Percentiles rank a stretch among this genome's conserved stretches.
These are phyloP conservation scores for Betta splendens DNA, from an alignment of 2,797 vertebrate genomes.

Conservation along the genomic window DNA sequence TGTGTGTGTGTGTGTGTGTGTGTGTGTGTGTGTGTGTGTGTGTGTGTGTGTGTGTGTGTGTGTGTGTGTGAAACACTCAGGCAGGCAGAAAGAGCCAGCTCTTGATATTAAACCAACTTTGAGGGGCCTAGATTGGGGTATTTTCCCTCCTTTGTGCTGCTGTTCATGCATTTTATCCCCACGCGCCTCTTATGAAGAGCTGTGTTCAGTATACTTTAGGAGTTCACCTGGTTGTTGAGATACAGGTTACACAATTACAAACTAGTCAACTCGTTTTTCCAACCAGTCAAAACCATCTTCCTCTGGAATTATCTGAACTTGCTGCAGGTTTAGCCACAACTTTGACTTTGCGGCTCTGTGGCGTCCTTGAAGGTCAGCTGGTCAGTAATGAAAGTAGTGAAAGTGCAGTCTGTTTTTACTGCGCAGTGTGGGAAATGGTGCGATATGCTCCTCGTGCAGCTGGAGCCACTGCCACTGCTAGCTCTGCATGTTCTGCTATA, in stretches of 20 bases:
- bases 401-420: constrained; percentile 15
- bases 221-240: not conserved
- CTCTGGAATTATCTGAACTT: constrained; percentile 14
- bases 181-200: constrained; percentile 27
- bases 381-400: constrained; percentile 22
- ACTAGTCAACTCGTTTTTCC: constrained; percentile 7
- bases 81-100: constrained; percentile 53
- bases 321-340: constrained; percentile 25
- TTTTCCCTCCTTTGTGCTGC: constrained; percentile 51
- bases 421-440: not conserved
- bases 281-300: no score
- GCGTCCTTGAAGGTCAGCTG: constrained; percentile 19
- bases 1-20: constrained; percentile 18
- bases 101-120: constrained; percentile 75
- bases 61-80: constrained; percentile 8
- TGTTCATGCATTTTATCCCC: constrained; percentile 48
- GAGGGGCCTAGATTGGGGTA: constrained; percentile 68
- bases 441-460: not conserved
- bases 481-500: constrained; percentile 1
- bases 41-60: constrained; percentile 40
- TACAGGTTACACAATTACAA: not conserved
- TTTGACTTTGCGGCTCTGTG: constrained; percentile 26
- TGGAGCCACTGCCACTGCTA: not conserved
- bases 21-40: no score
- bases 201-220: constrained; percentile 3